Conservation (phyloP, 2,113 vertebrate species). For the Macrotis lagotis region DNA sequence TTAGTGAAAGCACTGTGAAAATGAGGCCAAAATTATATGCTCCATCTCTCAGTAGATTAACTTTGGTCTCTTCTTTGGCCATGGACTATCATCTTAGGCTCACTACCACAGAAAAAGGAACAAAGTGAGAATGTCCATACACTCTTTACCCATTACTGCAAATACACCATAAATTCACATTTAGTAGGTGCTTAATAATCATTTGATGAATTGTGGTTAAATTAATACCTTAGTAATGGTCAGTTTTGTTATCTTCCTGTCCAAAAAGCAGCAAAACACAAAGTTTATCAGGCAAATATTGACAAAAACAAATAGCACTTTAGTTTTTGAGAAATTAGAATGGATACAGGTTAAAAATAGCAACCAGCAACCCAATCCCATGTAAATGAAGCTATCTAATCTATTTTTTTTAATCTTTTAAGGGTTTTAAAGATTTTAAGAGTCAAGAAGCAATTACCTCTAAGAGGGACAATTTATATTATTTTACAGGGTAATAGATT, state of each 20-base stretch:
- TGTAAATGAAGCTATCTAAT: not conserved
- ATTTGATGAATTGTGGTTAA: not conserved
- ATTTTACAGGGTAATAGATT: not conserved
- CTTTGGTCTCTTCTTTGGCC: not conserved
- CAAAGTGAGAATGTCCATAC: not conserved
- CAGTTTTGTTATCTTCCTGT: not conserved
- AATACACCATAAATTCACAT: not conserved
- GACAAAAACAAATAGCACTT: not conserved
- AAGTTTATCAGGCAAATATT: not conserved
- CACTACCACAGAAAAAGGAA: not conserved
- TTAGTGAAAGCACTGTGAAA: not conserved
- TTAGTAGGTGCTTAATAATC: not conserved
- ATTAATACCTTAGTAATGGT: not conserved
- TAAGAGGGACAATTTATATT: not conserved
- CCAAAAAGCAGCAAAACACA: not conserved
- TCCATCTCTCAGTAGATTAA: not conserved
- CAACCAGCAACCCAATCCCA: too few relatives aligned
- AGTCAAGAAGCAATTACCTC: not conserved
- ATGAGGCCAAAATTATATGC: not conserved
- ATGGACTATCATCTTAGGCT: not conserved
- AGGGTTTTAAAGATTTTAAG: too few relatives aligned
- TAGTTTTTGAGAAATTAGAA: not conserved
- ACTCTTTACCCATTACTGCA: not conserved
- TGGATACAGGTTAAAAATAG: not conserved
- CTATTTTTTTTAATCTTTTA: not conserved